Evolutionary conservation across 2,797 vertebrate genomes (phyloP).

Genomic region (Glyptemys insculpta): DNA sequence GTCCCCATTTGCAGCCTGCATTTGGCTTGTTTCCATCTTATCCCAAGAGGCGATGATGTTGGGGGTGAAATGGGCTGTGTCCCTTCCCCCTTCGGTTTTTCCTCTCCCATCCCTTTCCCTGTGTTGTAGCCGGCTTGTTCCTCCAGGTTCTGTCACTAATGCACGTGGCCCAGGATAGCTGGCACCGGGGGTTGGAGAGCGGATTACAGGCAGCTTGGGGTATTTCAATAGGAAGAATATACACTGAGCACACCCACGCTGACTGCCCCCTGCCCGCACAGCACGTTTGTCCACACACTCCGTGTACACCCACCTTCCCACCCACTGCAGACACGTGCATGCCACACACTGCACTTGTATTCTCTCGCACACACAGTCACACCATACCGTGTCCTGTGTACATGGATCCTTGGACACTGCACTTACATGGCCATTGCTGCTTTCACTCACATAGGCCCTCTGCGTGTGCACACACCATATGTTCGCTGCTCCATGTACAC

Average conservation of each 20-base stretch:
- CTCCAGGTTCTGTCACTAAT: not conserved
- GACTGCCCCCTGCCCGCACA: not conserved
- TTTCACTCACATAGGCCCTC: not conserved
- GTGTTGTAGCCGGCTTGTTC: not conserved
- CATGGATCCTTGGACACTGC: too few species aligned
- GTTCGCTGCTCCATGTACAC: not conserved
- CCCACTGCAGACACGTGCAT: not conserved
- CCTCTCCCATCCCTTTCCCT: not conserved
- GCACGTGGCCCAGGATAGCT: not conserved
- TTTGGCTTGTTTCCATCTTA: not conserved
- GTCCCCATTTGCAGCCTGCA: not conserved
- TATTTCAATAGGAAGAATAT: not conserved
- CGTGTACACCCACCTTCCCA: not conserved
- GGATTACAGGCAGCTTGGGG: not conserved
- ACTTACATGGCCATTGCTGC: not conserved
- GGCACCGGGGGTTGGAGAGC: not conserved
- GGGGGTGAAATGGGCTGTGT: not conserved
- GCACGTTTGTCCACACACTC: accelerated
- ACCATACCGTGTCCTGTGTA: too few species aligned
- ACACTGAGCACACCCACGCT: not conserved
- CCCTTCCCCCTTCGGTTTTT: not conserved
- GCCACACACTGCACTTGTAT: not conserved
- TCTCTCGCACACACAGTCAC: too few species aligned
- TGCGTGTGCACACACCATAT: not conserved
- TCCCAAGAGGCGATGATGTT: not conserved